Percentiles rank a stretch among this genome's conserved stretches.
Conservation (phyloP, 2,888 invertebrate genomes). For the Lumbricus terrestris region DNA sequence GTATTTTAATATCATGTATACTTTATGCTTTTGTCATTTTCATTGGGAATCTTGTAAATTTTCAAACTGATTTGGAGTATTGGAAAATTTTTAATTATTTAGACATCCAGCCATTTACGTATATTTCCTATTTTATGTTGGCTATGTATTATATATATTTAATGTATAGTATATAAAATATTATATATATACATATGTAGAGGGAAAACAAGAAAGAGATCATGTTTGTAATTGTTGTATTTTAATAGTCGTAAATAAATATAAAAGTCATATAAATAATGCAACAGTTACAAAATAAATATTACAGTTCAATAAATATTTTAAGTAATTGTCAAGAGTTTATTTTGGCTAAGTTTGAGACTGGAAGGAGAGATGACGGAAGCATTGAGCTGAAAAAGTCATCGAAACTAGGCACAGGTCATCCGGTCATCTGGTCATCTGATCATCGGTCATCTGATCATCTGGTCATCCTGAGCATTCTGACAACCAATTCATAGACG, state of each 20-base stretch:
- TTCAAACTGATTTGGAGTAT: not conserved
- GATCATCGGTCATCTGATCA: no score
- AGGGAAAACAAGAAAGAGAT: not conserved
- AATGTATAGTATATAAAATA: no score
- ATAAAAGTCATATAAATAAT: not conserved
- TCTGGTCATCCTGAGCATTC: no score
- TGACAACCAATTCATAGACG: not conserved
- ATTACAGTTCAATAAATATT: not conserved
- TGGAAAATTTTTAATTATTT: not conserved
- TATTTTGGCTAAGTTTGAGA: not conserved
- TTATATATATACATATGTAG: no score
- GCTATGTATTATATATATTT: no score
- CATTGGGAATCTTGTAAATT: not conserved
- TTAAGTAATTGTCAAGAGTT: not conserved
- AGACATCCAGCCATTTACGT: not conserved
- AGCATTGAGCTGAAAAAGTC: not conserved
- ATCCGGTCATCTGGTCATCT: not conserved
- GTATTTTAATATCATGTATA: not conserved
- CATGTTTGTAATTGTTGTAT: not conserved
- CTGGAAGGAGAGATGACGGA: not conserved
- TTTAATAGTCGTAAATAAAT: slow-evolving; percentile 3
- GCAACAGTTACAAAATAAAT: not conserved
- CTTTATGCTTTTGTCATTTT: not conserved
- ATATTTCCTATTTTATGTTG: no score
- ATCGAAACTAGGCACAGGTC: not conserved